Conservation (phyloP, 2,888 invertebrate species). For the Acanthosepion pharaonis region DNA sequence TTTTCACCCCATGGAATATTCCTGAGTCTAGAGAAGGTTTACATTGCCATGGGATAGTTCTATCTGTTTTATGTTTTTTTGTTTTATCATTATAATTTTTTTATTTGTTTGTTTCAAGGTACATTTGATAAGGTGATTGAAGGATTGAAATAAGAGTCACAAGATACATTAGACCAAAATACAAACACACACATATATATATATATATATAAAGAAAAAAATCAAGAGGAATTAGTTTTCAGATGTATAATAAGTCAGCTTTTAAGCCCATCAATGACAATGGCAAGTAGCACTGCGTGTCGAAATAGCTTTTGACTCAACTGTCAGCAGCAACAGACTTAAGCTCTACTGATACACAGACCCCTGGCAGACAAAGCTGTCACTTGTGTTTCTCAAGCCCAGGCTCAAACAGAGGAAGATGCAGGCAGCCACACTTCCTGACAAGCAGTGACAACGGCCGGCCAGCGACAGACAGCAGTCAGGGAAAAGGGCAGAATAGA, state of each 20-base stretch:
- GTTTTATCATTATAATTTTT: background rate
- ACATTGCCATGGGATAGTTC: background rate
- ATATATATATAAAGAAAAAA: background rate
- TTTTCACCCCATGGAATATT: slow-evolving; percentile 20
- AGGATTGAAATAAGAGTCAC: background rate
- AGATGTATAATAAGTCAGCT: background rate
- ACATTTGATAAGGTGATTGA: too few relatives aligned
- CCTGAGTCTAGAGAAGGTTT: background rate
- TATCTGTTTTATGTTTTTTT: background rate
- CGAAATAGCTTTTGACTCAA: background rate
- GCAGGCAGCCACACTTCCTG: slow-evolving; percentile 33
- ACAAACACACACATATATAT: background rate
- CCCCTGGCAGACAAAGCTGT: slow-evolving; percentile 8
- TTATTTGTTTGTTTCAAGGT: background rate
- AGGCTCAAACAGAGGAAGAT: slow-evolving; percentile 4
- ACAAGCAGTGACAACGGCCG: slow-evolving; percentile 7
- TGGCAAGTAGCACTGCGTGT: slow-evolving; percentile 14
- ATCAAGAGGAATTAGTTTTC: background rate
- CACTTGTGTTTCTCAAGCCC: slow-evolving; percentile 33
- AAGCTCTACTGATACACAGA: background rate
- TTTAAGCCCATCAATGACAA: background rate
- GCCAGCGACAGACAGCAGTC: slow-evolving; percentile 3
- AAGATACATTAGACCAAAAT: background rate
- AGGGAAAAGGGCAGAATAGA: slow-evolving; percentile 12
- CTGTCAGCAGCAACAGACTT: slow-evolving; percentile 20